Evolutionary conservation across 2,888 invertebrate genomes (phyloP), one percentile per base, ranked within the genome.

Genomic region (Agrilus mali): DNA sequence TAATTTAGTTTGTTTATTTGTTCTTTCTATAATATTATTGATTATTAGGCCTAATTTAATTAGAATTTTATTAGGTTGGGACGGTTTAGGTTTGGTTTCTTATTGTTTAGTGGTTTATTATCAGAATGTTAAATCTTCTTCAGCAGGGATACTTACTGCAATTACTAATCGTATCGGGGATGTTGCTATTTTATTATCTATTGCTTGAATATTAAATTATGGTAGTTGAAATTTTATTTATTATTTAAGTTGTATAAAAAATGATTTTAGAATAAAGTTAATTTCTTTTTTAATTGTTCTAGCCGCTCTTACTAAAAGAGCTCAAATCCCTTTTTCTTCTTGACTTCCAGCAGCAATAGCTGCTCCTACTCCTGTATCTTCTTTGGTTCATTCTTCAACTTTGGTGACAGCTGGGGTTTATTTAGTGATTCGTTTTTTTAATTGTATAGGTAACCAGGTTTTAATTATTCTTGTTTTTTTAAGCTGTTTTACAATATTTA

Each of bases 291-390:
- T 74, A 55, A 58, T 72, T 49, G 66, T 69, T 59, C 63, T 72
- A 53, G 77, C 78, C 0, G 71, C 74, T 41, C 75, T 82, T 68
- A 83, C 83, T 47, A 86, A 86, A 66, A 85, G 83, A 53, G 85
- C 84, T 59, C 84, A 86, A 65, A 77, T 85, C 72, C 84, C 85
- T 38, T 86, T 86, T 78, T 82, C 80, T 48, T 74, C 80, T 37
- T 86, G 84, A 55, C 64, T 84, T 39, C 85, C 85, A 0, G 78
- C 77, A 0, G 83, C 83, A 36, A 85, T 85, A 65, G 80, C 82
- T 0, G 84, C 83, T 36, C 84, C 84, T 32, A 85, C 83, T 0
- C 83, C 83, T 8, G 77, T 84, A 43, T 82, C 58, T 40, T 56
- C 59, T 46, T 72, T 84, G 67, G 82, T 80, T 51, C 82, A 85